These are phyloP conservation scores for Orius laevigatus DNA, from an alignment of 1,140 invertebrate genomes.

Conservation along the genomic window DNA sequence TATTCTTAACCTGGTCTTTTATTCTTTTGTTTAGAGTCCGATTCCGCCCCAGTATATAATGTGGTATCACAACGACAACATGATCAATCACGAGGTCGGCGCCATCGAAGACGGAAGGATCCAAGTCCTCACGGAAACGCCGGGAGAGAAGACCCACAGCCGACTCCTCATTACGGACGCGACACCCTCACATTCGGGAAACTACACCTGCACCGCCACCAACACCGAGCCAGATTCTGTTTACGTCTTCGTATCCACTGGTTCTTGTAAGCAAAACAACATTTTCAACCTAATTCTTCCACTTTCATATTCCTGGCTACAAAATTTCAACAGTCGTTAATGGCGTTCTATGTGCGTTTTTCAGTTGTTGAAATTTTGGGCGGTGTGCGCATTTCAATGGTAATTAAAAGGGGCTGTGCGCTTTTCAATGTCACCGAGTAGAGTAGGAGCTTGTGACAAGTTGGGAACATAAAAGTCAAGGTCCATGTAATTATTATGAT, in stretches of 20 bases:
- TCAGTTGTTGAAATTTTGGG: no score
- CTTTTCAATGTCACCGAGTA: no score
- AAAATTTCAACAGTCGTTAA: no score
- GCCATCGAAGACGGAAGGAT: background rate
- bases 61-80: conserved; percentile 81
- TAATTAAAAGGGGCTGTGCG: no score
- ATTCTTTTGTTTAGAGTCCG: conserved; percentile 46
- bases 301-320: background rate
- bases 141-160: conserved; percentile 26
- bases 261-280: conserved; percentile 8
- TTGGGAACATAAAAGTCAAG: no score
- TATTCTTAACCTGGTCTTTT: no score
- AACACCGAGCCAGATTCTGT: conserved; percentile 31
- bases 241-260: conserved; percentile 24
- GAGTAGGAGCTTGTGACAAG: no score
- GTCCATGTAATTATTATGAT: no score
- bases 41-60: conserved; percentile 78
- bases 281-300: background rate
- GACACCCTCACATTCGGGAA: conserved; percentile 27
- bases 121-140: conserved; percentile 25
- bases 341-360: no score
- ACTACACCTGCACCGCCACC: conserved; percentile 30
- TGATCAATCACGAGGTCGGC: conserved; percentile 75
- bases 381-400: no score
- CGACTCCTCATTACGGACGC: conserved; percentile 27